Percentiles rank a stretch among this genome's conserved stretches.
Conservation (phyloP, 2,888 invertebrate species). For the Oscheius onirici region DNA sequence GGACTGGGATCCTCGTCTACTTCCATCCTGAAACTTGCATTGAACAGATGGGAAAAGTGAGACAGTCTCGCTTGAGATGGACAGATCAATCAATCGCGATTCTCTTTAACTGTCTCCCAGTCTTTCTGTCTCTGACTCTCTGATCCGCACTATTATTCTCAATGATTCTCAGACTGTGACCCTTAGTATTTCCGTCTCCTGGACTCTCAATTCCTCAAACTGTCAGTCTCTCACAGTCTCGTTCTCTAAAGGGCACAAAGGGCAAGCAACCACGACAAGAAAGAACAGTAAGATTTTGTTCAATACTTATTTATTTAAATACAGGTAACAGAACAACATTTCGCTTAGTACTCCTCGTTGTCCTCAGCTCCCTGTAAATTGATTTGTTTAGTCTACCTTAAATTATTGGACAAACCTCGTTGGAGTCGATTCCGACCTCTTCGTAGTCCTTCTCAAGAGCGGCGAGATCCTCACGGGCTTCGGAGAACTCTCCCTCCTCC, state of each 20-base stretch:
- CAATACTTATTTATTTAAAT: constrained; percentile 14
- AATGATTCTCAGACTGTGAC: too few relatives aligned
- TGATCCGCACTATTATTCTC: too few relatives aligned
- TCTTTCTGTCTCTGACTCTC: too few relatives aligned
- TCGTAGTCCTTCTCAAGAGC: constrained; percentile 67
- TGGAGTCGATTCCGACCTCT: constrained; percentile 47
- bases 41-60: background rate
- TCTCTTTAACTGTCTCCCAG: background rate
- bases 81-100: background rate
- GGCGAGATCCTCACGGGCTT: constrained; percentile 69
- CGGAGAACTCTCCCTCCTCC: constrained; percentile 71
- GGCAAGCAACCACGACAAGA: background rate
- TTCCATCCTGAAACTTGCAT: background rate
- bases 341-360: constrained; percentile 46
- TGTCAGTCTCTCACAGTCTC: background rate
- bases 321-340: background rate
- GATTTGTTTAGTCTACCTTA: constrained; percentile 41
- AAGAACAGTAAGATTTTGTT: background rate
- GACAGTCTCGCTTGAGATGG: background rate
- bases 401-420: background rate
- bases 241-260: background rate
- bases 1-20: background rate
- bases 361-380: constrained; percentile 51
- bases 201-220: background rate
- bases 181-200: too few relatives aligned